Conservation (phyloP, 2,797 vertebrate genomes). For the Typhlichthys eigenmanni region DNA sequence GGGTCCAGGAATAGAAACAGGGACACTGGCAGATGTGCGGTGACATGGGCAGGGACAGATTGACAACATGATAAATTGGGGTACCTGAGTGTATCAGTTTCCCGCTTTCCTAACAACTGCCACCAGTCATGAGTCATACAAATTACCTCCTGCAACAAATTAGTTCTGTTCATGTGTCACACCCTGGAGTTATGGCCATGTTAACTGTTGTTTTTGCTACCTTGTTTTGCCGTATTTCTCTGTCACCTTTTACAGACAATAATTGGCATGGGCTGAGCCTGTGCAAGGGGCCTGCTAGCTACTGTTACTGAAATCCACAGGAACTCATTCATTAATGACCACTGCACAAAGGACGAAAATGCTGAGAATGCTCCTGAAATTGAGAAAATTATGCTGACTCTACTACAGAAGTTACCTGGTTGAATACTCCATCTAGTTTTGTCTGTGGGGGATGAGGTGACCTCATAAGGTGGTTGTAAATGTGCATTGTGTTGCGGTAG, state of each 20-base stretch:
- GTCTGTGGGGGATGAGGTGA: slow-evolving; percentile 17
- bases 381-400: slow-evolving; percentile 32
- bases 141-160: slow-evolving; percentile 74
- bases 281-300: slow-evolving; percentile 50
- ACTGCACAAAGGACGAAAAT: slow-evolving; percentile 20
- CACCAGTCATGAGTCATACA: slow-evolving; percentile 67
- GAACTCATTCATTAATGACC: slow-evolving; percentile 59
- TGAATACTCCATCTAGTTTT: slow-evolving; percentile 27
- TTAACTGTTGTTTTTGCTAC: slow-evolving; percentile 32
- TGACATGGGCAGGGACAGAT: slow-evolving; percentile 30
- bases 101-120: slow-evolving; percentile 60
- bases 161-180: slow-evolving; percentile 63
- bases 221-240: slow-evolving; percentile 54
- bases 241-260: slow-evolving; percentile 70
- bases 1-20: slow-evolving; percentile 19
- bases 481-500: not conserved
- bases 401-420: slow-evolving; percentile 26
- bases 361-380: slow-evolving; percentile 29
- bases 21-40: slow-evolving; percentile 21
- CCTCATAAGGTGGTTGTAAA: slow-evolving; percentile 27
- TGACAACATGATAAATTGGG: slow-evolving; percentile 66
- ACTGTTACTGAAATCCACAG: slow-evolving; percentile 41
- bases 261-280: slow-evolving; percentile 63
- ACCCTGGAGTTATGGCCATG: slow-evolving; percentile 63
- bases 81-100: slow-evolving; percentile 51